Base-by-base conservation (phyloP, 2,888 invertebrate species). In the Hypselothyrea guttata region DNA sequence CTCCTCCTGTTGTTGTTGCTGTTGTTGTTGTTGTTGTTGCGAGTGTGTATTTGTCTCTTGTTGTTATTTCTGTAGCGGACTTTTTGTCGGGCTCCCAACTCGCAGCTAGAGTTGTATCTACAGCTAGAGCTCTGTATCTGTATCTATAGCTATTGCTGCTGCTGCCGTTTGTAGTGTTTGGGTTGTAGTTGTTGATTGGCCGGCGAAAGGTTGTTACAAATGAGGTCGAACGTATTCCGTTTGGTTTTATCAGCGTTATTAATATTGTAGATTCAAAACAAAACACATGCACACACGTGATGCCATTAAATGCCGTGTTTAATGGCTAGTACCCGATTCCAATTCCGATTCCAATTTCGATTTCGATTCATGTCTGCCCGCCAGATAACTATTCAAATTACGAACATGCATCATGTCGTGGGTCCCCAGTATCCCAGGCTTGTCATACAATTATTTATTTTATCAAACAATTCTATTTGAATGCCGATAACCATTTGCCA, bases 211-310 rank as follows among this genome's bases (percentile, higher is more conserved):
- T 71, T 60, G 41, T 63, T 69, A 77, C 78, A 77, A 82, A 75
- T 72, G 78, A 60, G 65, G 65, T 60, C 65, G 71, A 64, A 68
- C 76, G 63, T 62, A 71, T 69, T 71, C 70, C 68, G 70, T 75
- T 58, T 53, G 54, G 37, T 60, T 79, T 85, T 85, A 83, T 85
- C 81, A 76, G 65, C 63, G 65, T 81, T 82, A 79, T 79, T 76
- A 83, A 79, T 83, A 76, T 71, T 83, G 84, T 70, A 62, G 70
- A 78, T 71, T 65, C 67, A 49, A 59, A 62, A 65, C 66, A 72
- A 75, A 78, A 69, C 69, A 65, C 65, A 75, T 51, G 61, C 61
- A 71, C 51, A 52, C 59, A 62, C 66, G 68, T 66, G 65, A 65
- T 70, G 65, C 68, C 66, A 79, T 73, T 76, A 72, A 61, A 75